Evolutionary conservation across 2,888 invertebrate species (phyloP).

Genomic region (Chrysotoxum bicinctum): DNA sequence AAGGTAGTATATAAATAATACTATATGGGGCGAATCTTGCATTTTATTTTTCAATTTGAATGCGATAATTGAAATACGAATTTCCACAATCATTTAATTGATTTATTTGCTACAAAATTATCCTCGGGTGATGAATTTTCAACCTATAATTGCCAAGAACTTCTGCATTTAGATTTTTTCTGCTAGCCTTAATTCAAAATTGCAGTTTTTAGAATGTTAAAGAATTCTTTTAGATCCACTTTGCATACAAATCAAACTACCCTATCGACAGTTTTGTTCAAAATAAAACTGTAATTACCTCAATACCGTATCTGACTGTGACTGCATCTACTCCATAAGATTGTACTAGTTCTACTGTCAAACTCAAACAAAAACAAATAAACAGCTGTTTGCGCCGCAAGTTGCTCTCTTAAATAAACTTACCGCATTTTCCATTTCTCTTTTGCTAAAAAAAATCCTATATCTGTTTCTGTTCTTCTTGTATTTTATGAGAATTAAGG

Average conservation of each 20-base stretch:
- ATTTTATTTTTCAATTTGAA: too few species aligned
- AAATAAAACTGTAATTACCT: neutral
- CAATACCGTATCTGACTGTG: neutral
- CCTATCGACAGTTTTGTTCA: neutral
- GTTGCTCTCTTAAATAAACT: conserved; percentile 57
- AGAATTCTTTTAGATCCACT: too few species aligned
- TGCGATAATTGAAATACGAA: too few species aligned
- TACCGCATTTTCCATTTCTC: conserved; percentile 5
- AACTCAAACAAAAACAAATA: conserved; percentile 48
- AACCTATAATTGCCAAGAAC: too few species aligned
- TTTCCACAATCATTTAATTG: too few species aligned
- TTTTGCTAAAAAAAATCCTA: neutral
- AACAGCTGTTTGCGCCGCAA: conserved; percentile 61
- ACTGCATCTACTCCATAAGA: neutral
- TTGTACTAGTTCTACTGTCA: conserved; percentile 6
- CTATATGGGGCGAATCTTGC: too few species aligned
- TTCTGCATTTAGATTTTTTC: too few species aligned
- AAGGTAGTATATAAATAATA: too few species aligned
- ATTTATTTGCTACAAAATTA: too few species aligned
- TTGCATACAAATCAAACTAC: neutral
- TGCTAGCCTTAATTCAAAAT: too few species aligned
- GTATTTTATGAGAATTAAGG: conserved; percentile 28
- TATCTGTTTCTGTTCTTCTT: neutral
- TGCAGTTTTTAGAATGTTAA: too few species aligned
- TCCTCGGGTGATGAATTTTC: too few species aligned